Conservation (phyloP, 2,113 vertebrate species). For the Tragelaphus buxtoni region DNA sequence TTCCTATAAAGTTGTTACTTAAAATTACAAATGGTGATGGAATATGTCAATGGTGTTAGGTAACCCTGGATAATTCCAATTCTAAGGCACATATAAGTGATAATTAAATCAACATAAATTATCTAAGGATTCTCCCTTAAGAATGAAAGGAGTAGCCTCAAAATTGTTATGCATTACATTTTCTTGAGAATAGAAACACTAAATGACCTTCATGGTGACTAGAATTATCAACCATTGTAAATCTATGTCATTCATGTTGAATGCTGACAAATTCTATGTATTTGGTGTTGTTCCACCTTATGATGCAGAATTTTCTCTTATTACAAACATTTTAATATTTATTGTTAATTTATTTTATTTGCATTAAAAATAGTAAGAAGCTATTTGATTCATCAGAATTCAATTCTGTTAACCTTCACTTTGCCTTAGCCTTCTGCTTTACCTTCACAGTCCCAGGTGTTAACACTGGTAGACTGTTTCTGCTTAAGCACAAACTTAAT, state of each 20-base stretch:
- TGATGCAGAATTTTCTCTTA: neutral
- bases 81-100: neutral
- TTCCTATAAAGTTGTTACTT: neutral
- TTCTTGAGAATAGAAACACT: neutral
- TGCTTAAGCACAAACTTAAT: neutral
- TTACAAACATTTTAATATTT: neutral
- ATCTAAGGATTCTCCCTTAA: neutral
- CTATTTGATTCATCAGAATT: neutral
- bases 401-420: neutral
- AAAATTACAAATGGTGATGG: neutral
- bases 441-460: neutral
- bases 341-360: neutral
- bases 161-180: neutral
- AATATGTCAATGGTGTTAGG: neutral
- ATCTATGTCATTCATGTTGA: neutral
- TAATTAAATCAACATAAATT: neutral
- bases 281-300: neutral
- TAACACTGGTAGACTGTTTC: neutral
- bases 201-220: neutral
- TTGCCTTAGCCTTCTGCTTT: neutral
- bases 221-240: neutral
- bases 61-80: neutral
- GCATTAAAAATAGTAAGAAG: neutral
- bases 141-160: neutral
- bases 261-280: neutral